Evolutionary conservation across 2,113 vertebrate genomes (phyloP), one percentile per base, ranked within the genome.

Genomic region (Pterocles gutturalis): DNA sequence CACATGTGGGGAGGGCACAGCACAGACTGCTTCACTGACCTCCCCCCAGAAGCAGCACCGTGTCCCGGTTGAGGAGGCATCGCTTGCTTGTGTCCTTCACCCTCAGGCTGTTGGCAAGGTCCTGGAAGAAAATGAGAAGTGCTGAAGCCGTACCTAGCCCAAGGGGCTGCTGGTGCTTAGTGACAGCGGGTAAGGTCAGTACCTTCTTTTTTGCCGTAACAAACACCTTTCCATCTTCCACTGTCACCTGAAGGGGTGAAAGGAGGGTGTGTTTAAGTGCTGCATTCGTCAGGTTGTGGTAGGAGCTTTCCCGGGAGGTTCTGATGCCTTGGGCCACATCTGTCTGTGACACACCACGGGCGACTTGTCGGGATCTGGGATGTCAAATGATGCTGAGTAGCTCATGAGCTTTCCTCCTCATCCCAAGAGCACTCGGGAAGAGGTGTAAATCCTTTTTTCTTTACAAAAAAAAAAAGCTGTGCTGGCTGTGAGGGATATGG

Each of bases 191-290:
- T 65, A 29, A 51, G 83, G 64, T 31, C 67, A 95, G 89, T 97
- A 99, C 99, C 96, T 98, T 98, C 95, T 95, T 98, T 87, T 96
- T 95, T 76, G 98, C 96, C 33, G 98, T 98, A 73, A 99, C 92
- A 24, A 98, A 98, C 60, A 99, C 98, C 51, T 98, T 98, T 57
- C 98, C 98, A 3, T 98, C 93, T 78, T 98, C 83, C 77, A 99
- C 97, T 45, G 96, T 98, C 13, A 99, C 99, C 99, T 99, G 96
- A 31, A 62, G 72, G 86, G n/a, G 55, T 17, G 24, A 85, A 85
- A 84, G 53, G 13, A 88, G 48, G 87, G 45, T 1, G 0, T 1
- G 3, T 53, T 31, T 33, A 31, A 60, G 26, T 8, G 38, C 67
- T 77, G 67, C 7, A 3, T n/a, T 34, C 36, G 1, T 28, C 28